Evolutionary conservation across 2,113 vertebrate genomes (phyloP).

Genomic region (Beaufortia kweichowensis): DNA sequence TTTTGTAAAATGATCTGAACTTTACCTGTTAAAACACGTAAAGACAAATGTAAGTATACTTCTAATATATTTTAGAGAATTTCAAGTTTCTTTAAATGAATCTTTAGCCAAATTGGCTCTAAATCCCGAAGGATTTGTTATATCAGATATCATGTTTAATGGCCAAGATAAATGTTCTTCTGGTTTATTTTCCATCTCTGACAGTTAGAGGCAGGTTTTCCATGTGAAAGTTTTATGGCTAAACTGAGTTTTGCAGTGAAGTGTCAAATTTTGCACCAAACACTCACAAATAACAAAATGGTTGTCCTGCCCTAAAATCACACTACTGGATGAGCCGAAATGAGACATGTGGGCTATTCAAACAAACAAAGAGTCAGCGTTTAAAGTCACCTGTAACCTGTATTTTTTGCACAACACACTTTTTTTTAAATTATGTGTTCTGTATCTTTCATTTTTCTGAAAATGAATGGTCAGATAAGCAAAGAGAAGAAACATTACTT

Average conservation of each 20-base stretch:
- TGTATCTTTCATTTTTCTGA: background rate
- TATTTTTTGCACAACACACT: no score
- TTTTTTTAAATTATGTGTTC: background rate
- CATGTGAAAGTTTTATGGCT: no score
- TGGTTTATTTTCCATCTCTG: no score
- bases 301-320: background rate
- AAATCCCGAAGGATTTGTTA: background rate
- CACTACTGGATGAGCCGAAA: background rate
- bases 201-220: no score
- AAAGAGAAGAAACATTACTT: background rate
- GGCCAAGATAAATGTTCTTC: background rate
- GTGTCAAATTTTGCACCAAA: background rate
- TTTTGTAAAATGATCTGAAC: conserved; percentile 8
- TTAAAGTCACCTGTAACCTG: no score
- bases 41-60: background rate
- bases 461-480: background rate
- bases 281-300: conserved; percentile 2
- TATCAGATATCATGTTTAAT: no score
- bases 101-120: background rate
- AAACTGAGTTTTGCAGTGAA: background rate
- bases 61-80: background rate
- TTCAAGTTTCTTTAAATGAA: background rate
- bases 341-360: no score
- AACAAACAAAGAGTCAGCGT: no score
- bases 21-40: background rate